Conservation (phyloP, 2,797 vertebrate species). For the Lithobates pipiens region DNA sequence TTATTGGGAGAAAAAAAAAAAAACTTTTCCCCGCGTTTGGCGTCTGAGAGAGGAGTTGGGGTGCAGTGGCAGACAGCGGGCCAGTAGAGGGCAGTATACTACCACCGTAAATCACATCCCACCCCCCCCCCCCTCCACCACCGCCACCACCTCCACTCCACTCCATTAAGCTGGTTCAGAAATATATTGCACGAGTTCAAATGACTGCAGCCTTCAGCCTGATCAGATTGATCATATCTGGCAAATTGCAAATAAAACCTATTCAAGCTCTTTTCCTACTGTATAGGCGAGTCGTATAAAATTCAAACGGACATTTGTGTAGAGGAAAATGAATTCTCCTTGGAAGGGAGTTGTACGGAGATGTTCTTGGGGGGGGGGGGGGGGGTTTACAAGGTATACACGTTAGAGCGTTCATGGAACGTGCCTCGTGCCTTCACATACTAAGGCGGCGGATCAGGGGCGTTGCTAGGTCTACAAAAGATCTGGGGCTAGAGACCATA, state of each 20-base stretch:
- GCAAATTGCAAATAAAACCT: constrained; percentile 59
- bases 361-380: neutral
- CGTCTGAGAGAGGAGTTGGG: neutral
- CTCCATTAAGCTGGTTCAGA: constrained; percentile 7
- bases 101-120: neutral
- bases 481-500: too few species aligned
- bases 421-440: neutral
- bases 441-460: too few species aligned
- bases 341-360: neutral
- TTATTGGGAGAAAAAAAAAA: too few species aligned
- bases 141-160: too few species aligned
- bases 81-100: constrained; percentile 46
- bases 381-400: constrained; percentile 14
- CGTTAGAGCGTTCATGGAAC: neutral
- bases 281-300: constrained; percentile 18
- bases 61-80: neutral
- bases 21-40: neutral
- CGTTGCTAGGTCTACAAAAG: too few species aligned
- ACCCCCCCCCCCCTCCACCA: too few species aligned
- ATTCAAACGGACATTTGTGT: constrained; percentile 34
- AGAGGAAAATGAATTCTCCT: constrained; percentile 21
- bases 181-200: constrained; percentile 23
- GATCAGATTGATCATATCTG: constrained; percentile 61
- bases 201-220: constrained; percentile 38
- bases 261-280: constrained; percentile 21